phyloP scores from a whole-genome alignment of 1,140 invertebrate species.

The Drosophila bocqueti region DNA sequence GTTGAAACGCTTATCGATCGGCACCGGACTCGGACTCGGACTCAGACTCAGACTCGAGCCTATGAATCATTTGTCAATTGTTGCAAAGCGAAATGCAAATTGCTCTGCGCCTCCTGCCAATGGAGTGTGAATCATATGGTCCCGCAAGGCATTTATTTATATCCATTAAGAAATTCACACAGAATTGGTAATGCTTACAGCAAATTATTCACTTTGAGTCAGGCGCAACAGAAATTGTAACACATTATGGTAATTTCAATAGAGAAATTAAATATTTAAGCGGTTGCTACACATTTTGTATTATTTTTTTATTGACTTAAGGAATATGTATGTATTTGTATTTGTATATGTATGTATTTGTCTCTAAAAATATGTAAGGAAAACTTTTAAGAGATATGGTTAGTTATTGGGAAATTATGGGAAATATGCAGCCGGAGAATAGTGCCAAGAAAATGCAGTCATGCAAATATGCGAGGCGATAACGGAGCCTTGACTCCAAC shows the following conservation, averaged over 20 bases:
- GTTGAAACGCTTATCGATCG: slow-evolving; percentile 65
- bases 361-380: not conserved
- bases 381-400: slow-evolving; percentile 16
- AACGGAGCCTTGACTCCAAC: slow-evolving; percentile 49
- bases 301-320: not conserved
- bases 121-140: slow-evolving; percentile 26
- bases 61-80: slow-evolving; percentile 74
- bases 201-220: slow-evolving; percentile 17
- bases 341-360: not conserved
- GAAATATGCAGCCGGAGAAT: slow-evolving; percentile 31
- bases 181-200: not conserved
- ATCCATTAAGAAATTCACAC: slow-evolving; percentile 7
- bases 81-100: slow-evolving; percentile 47
- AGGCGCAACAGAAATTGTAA: not conserved
- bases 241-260: not conserved
- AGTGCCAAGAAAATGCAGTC: slow-evolving; percentile 31
- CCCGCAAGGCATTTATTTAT: slow-evolving; percentile 5
- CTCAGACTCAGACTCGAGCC: slow-evolving; percentile 2
- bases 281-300: not conserved
- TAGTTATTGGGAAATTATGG: slow-evolving; percentile 42
- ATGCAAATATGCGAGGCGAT: slow-evolving; percentile 72
- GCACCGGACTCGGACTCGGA: not conserved
- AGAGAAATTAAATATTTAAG: not conserved
- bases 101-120: slow-evolving; percentile 8
- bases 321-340: not conserved